These are phyloP conservation scores for Synanthedon andrenaeformis DNA, from an alignment of 2,888 invertebrate species.

Conservation along the genomic window DNA sequence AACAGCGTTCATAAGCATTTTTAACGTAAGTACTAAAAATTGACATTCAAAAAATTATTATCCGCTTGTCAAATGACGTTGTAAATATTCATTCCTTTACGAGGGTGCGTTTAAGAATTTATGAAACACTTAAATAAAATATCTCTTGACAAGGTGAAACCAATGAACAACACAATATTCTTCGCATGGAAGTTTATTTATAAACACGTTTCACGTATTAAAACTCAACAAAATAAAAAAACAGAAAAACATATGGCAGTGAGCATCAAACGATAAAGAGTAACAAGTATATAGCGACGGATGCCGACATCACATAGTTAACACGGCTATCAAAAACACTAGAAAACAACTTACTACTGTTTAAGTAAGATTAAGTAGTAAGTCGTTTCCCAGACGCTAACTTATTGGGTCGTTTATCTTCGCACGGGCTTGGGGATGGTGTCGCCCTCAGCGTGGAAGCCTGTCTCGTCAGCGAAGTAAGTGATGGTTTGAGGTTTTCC, in stretches of 20 bases:
- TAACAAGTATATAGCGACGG: constrained; percentile 14
- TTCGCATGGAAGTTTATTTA: constrained; percentile 2
- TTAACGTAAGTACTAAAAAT: too few species aligned
- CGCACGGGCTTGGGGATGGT: constrained; percentile 69
- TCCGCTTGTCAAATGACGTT: too few species aligned
- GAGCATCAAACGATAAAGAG: constrained; percentile 22
- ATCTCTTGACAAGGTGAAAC: not conserved
- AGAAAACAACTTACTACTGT: not conserved
- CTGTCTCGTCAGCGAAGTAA: constrained; percentile 74
- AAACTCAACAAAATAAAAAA: constrained; percentile 25
- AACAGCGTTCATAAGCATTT: too few species aligned
- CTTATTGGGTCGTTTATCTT: not conserved
- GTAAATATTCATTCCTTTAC: too few species aligned
- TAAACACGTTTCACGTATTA: constrained; percentile 10
- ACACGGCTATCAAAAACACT: not conserved
- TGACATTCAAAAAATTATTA: too few species aligned
- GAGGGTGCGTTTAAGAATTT: too few species aligned
- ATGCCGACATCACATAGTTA: constrained; percentile 11
- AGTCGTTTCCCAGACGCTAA: not conserved
- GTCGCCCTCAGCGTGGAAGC: constrained; percentile 72
- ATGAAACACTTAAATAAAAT: too few species aligned
- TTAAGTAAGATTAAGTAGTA: not conserved
- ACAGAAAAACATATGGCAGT: constrained; percentile 45
- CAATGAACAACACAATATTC: not conserved
- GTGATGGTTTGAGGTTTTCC: constrained; percentile 62